Percentiles rank a stretch among this genome's conserved stretches.
Conservation (phyloP, 1,140 invertebrate species). For the Muscidifurax raptorellus region DNA sequence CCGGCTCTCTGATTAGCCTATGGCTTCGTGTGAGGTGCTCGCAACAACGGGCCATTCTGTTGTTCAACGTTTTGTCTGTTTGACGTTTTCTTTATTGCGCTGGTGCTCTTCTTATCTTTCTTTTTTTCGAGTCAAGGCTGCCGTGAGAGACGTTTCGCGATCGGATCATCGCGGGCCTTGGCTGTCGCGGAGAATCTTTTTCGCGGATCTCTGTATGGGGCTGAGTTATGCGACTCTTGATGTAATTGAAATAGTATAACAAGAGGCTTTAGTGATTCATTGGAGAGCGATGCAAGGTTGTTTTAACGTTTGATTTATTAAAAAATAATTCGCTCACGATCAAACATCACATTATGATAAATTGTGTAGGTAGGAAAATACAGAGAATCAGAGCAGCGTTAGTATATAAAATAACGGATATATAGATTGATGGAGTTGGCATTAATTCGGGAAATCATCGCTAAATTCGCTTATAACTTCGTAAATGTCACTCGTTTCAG, state of each 20-base stretch:
- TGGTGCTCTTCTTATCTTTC: neutral
- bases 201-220: neutral
- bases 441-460: neutral
- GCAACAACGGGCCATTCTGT: neutral
- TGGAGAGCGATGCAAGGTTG: too few relatives aligned
- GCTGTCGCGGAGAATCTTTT: neutral
- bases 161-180: neutral
- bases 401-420: neutral
- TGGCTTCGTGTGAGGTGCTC: neutral
- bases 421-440: neutral
- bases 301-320: too few relatives aligned
- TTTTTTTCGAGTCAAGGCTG: neutral
- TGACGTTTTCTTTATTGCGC: neutral
- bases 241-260: too few relatives aligned
- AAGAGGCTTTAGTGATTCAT: too few relatives aligned
- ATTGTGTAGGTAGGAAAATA: neutral
- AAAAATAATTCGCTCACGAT: too few relatives aligned
- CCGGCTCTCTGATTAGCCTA: neutral
- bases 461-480: neutral
- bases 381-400: neutral
- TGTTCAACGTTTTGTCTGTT: neutral
- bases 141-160: neutral
- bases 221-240: too few relatives aligned
- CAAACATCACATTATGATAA: neutral
- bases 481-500: neutral